These are phyloP conservation scores for Netelia virgata DNA, from an alignment of 2,888 invertebrate species.

Conservation along the genomic window DNA sequence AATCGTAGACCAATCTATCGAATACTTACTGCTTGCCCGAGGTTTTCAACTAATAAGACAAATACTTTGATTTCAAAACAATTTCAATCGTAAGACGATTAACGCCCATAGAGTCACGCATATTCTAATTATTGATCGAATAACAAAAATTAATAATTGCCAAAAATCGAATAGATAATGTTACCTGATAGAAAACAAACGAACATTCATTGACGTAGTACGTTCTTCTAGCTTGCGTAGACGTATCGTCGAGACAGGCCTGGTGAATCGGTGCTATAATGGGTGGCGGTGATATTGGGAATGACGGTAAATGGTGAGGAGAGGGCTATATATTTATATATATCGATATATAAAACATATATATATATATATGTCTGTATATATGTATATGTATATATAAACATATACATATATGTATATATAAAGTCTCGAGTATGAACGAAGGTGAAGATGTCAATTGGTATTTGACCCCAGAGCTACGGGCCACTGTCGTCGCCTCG, in stretches of 20 bases:
- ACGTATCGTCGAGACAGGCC: slow-evolving; percentile 82
- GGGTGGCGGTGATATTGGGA: slow-evolving; percentile 62
- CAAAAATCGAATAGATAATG: slow-evolving; percentile 7
- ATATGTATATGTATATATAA: too few relatives aligned
- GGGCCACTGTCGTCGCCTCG: slow-evolving; percentile 60
- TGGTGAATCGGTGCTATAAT: slow-evolving; percentile 76
- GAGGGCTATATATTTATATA: slow-evolving; percentile 54
- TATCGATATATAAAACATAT: not conserved
- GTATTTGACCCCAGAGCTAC: slow-evolving; percentile 68
- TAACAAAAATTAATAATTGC: slow-evolving; percentile 22
- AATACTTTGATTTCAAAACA: too few relatives aligned
- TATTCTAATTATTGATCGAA: too few relatives aligned
- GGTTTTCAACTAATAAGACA: not conserved
- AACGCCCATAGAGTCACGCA: too few relatives aligned
- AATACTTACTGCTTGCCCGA: not conserved
- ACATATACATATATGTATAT: not conserved
- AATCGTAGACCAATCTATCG: not conserved
- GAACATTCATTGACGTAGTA: slow-evolving; percentile 73
- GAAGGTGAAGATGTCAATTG: slow-evolving; percentile 76
- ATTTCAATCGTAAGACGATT: too few relatives aligned
- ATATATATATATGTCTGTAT: not conserved
- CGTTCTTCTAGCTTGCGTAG: slow-evolving; percentile 82
- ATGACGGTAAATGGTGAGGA: slow-evolving; percentile 70
- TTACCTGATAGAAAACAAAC: slow-evolving; percentile 28
- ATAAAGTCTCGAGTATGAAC: slow-evolving; percentile 70